Percentiles rank a stretch among this genome's conserved stretches.
Conservation (phyloP, 2,113 vertebrate species). For the Cichladusa arquata region DNA sequence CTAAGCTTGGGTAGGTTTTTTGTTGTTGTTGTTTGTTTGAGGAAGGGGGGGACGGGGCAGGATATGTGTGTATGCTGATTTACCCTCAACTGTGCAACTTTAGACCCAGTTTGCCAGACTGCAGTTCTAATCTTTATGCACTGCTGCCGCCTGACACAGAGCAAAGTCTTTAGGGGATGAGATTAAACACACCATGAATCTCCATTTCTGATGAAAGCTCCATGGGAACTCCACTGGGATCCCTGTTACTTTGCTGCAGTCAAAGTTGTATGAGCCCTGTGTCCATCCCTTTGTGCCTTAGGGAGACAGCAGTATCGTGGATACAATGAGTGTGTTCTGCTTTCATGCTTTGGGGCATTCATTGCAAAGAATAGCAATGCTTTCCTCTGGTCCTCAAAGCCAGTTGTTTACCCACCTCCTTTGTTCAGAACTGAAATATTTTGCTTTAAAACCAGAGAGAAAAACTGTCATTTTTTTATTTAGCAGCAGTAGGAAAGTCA, state of each 20-base stretch:
- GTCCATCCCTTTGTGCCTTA: conserved; percentile 25
- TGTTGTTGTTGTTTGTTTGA: too few species aligned
- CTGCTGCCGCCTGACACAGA: neutral
- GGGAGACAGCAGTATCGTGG: neutral
- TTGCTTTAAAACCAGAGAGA: neutral
- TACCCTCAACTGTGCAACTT: neutral
- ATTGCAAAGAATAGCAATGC: neutral
- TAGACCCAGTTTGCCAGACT: neutral
- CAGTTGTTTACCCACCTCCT: neutral
- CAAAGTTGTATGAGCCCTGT: neutral
- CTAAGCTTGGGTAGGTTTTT: too few species aligned
- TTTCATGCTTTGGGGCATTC: neutral
- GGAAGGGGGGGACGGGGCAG: accelerated
- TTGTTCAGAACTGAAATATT: conserved; percentile 3
- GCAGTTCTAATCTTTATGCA: neutral
- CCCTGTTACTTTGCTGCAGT: neutral
- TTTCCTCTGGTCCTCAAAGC: neutral
- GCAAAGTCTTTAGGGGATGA: neutral
- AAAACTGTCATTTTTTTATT: neutral
- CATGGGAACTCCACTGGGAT: conserved; percentile 18
- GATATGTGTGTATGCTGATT: neutral
- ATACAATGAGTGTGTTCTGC: neutral
- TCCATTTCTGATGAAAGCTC: conserved; percentile 38
- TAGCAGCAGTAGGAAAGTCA: neutral
- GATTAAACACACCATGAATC: neutral